These are phyloP conservation scores for Salticus scenicus DNA, from an alignment of 2,888 invertebrate species.

Conservation along the genomic window DNA sequence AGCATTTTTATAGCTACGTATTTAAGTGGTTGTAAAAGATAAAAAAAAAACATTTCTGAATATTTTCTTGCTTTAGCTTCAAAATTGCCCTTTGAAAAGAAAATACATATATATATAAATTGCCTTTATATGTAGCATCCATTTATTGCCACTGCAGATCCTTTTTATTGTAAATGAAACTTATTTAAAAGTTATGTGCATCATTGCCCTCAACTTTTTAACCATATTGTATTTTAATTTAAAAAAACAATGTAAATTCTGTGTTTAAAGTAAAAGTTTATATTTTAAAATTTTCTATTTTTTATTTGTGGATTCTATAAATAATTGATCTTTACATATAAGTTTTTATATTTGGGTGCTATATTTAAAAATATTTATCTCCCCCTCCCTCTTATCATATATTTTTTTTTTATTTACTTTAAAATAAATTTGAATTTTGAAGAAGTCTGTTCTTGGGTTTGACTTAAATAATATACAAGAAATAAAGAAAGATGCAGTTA, in stretches of 20 bases:
- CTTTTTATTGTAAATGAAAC: slow-evolving; percentile 47
- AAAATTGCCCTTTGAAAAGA: neutral
- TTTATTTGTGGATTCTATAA: neutral
- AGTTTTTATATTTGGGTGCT: no score
- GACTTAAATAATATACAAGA: no score
- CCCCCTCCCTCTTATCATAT: no score
- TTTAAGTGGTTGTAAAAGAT: neutral
- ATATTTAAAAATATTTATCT: no score
- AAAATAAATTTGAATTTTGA: no score
- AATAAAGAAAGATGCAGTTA: no score
- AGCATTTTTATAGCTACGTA: neutral
- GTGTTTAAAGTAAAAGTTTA: neutral
- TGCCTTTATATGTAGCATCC: slow-evolving; percentile 9
- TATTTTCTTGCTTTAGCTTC: neutral
- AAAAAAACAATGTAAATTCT: neutral
- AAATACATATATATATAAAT: neutral
- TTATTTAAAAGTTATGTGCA: slow-evolving; percentile 53
- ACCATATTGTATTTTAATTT: slow-evolving; percentile 3
- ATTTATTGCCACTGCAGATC: slow-evolving; percentile 18
- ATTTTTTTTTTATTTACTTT: no score
- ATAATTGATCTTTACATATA: no score
- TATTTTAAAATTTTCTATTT: neutral
- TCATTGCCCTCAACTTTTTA: neutral
- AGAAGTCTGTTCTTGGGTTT: no score
- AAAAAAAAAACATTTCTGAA: neutral